phyloP scores from a whole-genome alignment of 2,888 invertebrate species.

The Hyles lineata region DNA sequence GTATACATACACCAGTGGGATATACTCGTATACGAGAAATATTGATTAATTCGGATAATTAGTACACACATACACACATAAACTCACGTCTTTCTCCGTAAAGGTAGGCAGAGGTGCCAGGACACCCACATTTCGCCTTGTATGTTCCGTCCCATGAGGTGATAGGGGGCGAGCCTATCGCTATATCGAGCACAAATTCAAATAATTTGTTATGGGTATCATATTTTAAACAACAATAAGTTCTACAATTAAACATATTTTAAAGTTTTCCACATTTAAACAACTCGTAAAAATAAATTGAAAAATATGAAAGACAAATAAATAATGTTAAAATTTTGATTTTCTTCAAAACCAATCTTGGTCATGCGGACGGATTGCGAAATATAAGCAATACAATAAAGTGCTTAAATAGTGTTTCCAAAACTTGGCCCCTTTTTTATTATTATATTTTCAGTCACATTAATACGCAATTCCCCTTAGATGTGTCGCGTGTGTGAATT shows the following conservation, averaged over 20 bases:
- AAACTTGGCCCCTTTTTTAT: constrained; percentile 35
- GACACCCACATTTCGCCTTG: no score
- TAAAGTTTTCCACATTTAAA: constrained; percentile 39
- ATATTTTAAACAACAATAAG: background rate
- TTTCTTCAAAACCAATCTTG: constrained; percentile 43
- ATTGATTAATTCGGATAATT: no score
- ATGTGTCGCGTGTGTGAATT: no score
- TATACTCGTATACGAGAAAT: no score
- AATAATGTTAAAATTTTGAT: constrained; percentile 37
- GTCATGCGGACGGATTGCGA: constrained; percentile 34
- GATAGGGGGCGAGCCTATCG: no score
- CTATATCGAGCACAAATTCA: background rate
- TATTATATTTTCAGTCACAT: background rate
- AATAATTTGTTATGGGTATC: background rate
- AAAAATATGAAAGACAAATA: background rate
- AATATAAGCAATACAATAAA: constrained; percentile 52
- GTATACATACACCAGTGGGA: no score
- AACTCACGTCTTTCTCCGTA: no score
- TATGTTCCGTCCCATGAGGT: no score
- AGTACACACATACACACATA: no score
- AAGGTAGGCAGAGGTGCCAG: no score
- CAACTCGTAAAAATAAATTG: constrained; percentile 16
- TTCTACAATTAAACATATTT: background rate
- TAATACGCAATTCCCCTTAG: background rate
- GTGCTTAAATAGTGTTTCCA: constrained; percentile 48